Evolutionary conservation across 2,797 vertebrate species (phyloP), one percentile per base, ranked within the genome.

Genomic region (Sebastes steindachneri): DNA sequence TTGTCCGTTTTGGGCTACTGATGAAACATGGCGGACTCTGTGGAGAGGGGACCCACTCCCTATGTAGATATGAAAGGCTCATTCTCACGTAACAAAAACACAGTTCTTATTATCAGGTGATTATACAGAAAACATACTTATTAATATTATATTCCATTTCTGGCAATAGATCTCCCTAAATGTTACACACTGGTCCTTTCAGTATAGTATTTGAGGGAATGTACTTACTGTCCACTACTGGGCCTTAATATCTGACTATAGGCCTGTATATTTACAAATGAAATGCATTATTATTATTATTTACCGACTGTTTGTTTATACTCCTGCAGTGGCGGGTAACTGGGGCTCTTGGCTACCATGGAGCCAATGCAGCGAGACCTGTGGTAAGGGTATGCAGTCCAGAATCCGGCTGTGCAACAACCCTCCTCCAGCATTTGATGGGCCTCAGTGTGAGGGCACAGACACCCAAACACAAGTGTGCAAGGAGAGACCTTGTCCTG

Each of bases 281-380:
- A 45, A 45, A 45, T 45, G 41, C 15, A 45, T 45, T 45, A 45
- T 45, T 45, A 45, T 3, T 45, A 45, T 9, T 14, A 28, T 28
- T 8, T 58, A 58, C 8, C 11, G 7, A 75, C 17, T 15, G 8
- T 64, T 19, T 79, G 21, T 68, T 67, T 35, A 7, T 55, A 48
- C 31, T 81, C 4, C 88, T 86, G 11, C 77, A 99, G 98, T 99
- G 89, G 89, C 92, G 0, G 98, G 98, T 9, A 94, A 94, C 71
- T 99, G 98, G 99, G 96, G 97, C 2, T 64, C 96, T 11, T 99
- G 99, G 99, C 92, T 97, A 54, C 96, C 96, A 0, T 99, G 99
- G 99, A 96, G 95, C 28, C 85, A 93, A 0, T 99, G 99, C 95
- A 99, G 97, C 7, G 92, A 95, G 86, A 97, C 96, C 0, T 99